A percentile compares a stretch with the other conserved stretches of the same genome.
Evolutionary conservation across 2,797 vertebrate species (phyloP).

Genomic region (Darevskia nairensis): DNA sequence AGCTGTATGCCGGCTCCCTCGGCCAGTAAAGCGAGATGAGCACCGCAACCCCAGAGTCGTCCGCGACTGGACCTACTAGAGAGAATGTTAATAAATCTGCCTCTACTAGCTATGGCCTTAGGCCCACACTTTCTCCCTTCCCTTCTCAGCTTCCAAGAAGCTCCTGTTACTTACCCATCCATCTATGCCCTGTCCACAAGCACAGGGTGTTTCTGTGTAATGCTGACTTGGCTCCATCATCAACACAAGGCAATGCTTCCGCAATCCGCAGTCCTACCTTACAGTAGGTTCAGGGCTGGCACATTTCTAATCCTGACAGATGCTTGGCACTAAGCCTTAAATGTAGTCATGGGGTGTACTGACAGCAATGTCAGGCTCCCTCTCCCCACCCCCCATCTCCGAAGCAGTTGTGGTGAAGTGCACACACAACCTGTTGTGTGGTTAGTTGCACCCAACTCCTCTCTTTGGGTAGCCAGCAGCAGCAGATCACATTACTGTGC

Average conservation of each 20-base stretch:
- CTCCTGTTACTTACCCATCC: neutral
- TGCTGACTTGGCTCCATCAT: neutral
- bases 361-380: neutral
- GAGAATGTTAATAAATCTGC: neutral
- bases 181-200: no score
- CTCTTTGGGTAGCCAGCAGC: neutral
- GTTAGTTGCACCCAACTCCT: neutral
- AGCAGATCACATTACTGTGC: constrained; percentile 28
- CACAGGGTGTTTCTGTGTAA: neutral
- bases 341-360: neutral
- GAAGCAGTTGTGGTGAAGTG: constrained; percentile 6
- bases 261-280: neutral
- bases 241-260: neutral
- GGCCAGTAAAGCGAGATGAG: no score
- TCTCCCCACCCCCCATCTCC: neutral
- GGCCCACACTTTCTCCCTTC: neutral
- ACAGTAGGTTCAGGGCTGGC: neutral
- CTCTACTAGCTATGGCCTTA: neutral
- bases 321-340: neutral
- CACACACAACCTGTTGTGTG: neutral
- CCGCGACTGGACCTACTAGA: no score
- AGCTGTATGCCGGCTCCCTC: no score
- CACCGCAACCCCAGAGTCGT: no score
- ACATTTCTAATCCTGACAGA: neutral
- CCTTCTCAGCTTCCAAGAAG: neutral